Base-by-base conservation (phyloP, 1,140 invertebrate species). In the Drosophila prosaltans region DNA sequence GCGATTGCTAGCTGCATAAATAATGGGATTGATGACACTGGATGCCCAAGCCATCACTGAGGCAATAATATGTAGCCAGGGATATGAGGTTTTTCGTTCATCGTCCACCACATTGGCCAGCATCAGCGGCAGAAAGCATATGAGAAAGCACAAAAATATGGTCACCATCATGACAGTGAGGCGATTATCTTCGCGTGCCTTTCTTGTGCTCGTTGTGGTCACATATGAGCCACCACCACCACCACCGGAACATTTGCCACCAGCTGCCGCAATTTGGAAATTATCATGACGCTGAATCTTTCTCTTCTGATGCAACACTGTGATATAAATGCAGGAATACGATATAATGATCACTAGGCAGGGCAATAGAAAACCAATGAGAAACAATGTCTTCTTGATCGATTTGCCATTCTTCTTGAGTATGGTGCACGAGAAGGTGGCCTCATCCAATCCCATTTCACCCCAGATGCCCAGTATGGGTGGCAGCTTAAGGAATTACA, bases 31-130 rank as follows among this genome's bases (percentile, higher is more conserved):
- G 74, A 97, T 94, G 39, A 97, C 96, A 55, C 96, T 95, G 0
- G 96, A 97, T 1, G 96, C 96, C 97, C 97, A 98, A 1, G 96
- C 96, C 59, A 97, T 92, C 30, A 97, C 95, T 0, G 97, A 97
- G 1, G 96, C 96, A 32, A 97, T 93, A 9, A 97, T 95, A 84
- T 97, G 96, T 0, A 97, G 79, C 85, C 94, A 94, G 8, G 97
- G 97, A 77, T 95, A 95, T 1, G 92, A 93, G 51, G 95, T 94
- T 28, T 95, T 91, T 4, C 90, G 75, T 51, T 92, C 94, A 80
- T 97, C 96, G 90, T 97, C 96, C 45, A 96, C 94, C 10, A 97
- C 96, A 92, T 97, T 98, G 78, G 96, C 96, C 57, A 97, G 93
- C 95, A 97, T 97, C 41, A 97, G 93, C 0, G 97, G 97, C 62